These are phyloP conservation scores for Paelopatides confundens DNA, from an alignment of 53 echinoderm and acorn worm species.

Conservation along the genomic window DNA sequence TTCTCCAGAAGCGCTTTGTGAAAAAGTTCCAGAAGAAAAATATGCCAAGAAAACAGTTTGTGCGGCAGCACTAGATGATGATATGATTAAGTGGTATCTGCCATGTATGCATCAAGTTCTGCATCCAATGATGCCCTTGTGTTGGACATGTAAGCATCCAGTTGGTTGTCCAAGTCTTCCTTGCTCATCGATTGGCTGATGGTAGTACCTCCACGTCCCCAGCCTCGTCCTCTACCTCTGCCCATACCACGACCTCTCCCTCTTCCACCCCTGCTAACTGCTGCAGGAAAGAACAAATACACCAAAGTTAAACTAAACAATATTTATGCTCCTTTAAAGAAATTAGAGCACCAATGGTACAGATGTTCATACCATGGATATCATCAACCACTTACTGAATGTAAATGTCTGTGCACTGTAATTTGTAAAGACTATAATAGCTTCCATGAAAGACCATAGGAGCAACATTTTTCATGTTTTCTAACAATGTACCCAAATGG, in stretches of 20 bases:
- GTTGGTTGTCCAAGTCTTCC: slow-evolving; percentile 91
- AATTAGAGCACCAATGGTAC: too few species aligned
- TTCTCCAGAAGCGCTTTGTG: too few species aligned
- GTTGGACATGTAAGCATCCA: slow-evolving; percentile 98
- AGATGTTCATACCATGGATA: too few species aligned
- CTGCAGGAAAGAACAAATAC: not conserved
- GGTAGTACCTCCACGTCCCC: slow-evolving; percentile 45
- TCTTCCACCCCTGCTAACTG: slow-evolving; percentile 14
- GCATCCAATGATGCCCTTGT: slow-evolving; percentile 88
- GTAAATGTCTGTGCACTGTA: too few species aligned
- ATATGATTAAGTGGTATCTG: slow-evolving; percentile 67
- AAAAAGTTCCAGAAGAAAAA: too few species aligned
- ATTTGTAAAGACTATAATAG: too few species aligned
- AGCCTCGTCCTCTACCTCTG: slow-evolving; percentile 59
- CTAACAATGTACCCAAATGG: too few species aligned
- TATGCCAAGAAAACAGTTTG: not conserved
- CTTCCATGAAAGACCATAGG: too few species aligned
- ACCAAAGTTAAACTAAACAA: too few species aligned
- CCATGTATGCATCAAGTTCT: slow-evolving; percentile 97
- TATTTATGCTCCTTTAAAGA: too few species aligned
- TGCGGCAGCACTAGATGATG: not conserved
- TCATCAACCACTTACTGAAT: too few species aligned
- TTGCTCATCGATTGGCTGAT: slow-evolving; percentile 46
- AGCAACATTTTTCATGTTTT: too few species aligned
- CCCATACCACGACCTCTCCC: slow-evolving; percentile 56